These are phyloP conservation scores for Drosophila colorata DNA, from an alignment of 2,888 invertebrate genomes.

Conservation along the genomic window DNA sequence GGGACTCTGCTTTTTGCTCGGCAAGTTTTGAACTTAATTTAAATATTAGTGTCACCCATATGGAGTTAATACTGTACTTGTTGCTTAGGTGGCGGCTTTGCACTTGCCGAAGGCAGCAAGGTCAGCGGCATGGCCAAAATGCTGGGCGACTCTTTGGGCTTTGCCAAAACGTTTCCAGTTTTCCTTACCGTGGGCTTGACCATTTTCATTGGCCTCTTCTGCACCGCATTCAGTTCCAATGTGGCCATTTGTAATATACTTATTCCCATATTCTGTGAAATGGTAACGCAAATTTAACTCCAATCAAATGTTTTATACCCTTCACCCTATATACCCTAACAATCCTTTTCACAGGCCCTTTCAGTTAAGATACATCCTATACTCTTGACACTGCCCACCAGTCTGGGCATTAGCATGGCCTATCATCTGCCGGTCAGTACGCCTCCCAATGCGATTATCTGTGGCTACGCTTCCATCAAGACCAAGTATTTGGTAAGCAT, in stretches of 20 bases:
- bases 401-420: constrained; percentile 94
- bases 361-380: constrained; percentile 91
- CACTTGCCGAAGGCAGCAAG: constrained; percentile 93
- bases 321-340: background rate
- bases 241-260: constrained; percentile 95
- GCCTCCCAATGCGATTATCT: constrained; percentile 96
- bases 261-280: constrained; percentile 91
- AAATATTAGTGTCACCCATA: background rate
- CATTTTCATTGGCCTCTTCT: constrained; percentile 89
- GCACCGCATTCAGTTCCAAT: constrained; percentile 92
- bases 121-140: constrained; percentile 91
- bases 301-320: no score
- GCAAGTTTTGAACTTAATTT: constrained; percentile 81
- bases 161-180: constrained; percentile 87
- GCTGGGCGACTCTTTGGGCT: constrained; percentile 90
- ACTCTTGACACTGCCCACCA: constrained; percentile 93
- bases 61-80: background rate
- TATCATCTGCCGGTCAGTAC: constrained; percentile 97
- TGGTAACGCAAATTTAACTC: constrained; percentile 84
- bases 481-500: constrained; percentile 90
- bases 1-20: constrained; percentile 93
- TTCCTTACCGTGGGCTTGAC: constrained; percentile 88
- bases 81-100: constrained; percentile 92
- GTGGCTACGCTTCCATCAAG: constrained; percentile 91
- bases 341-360: constrained; percentile 86